Conservation (phyloP, 2,797 vertebrate genomes). For the Ispidina lecontei region DNA sequence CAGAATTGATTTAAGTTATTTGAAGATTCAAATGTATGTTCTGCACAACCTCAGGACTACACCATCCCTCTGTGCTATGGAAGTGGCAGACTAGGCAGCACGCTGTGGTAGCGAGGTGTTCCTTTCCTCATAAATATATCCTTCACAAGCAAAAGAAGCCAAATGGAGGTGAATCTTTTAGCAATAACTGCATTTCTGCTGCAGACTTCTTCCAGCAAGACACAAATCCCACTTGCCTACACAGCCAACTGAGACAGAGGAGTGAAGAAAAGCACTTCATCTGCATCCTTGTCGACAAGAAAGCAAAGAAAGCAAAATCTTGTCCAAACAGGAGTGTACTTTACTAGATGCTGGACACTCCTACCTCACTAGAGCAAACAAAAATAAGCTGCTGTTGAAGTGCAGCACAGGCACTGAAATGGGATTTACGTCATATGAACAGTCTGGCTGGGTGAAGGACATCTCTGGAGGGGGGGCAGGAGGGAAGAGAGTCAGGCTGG, state of each 20-base stretch:
- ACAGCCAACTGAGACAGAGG: neutral
- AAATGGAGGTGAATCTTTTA: neutral
- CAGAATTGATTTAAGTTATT: neutral
- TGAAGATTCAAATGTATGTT: neutral
- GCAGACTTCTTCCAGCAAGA: neutral
- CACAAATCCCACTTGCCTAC: neutral
- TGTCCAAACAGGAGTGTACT: neutral
- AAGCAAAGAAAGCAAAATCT: neutral
- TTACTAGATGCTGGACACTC: neutral
- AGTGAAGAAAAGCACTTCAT: neutral
- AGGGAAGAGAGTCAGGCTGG: neutral
- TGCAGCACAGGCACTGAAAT: neutral
- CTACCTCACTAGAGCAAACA: neutral
- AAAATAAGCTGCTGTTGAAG: neutral
- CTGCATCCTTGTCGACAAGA: neutral
- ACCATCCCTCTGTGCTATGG: neutral
- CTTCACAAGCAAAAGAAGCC: neutral
- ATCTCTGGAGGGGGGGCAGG: neutral
- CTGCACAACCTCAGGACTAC: neutral
- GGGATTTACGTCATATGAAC: neutral
- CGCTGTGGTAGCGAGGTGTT: accelerated
- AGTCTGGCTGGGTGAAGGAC: neutral
- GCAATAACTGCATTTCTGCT: neutral
- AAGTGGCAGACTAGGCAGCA: neutral
- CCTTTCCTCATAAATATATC: accelerated